A percentile compares a stretch with the other conserved stretches of the same genome.
Conservation (phyloP, 2,888 invertebrate species). For the Drosophila subquinaria region DNA sequence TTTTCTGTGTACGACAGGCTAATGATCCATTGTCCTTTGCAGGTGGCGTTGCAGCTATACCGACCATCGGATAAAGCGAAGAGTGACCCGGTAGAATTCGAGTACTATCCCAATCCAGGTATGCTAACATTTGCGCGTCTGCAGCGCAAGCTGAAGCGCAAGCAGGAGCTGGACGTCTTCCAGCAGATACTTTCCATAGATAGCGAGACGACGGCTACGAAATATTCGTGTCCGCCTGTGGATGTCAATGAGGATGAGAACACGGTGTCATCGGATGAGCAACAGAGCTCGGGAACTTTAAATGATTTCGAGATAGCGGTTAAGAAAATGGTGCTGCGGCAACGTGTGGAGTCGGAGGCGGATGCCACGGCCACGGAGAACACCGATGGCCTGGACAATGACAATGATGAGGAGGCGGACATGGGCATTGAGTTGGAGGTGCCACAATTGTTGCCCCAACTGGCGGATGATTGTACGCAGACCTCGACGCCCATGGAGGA, state of each 20-base stretch:
- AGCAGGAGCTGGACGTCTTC: conserved; percentile 86
- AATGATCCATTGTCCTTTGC: background rate
- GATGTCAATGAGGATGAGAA: conserved; percentile 75
- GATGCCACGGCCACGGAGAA: conserved; percentile 66
- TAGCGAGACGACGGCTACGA: conserved; percentile 83
- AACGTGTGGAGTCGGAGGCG: conserved; percentile 65
- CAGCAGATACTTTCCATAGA: conserved; percentile 87
- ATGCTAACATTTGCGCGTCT: conserved; percentile 91
- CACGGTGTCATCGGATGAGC: conserved; percentile 75
- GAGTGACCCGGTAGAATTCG: conserved; percentile 93
- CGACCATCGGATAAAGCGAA: conserved; percentile 93
- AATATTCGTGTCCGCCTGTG: conserved; percentile 75
- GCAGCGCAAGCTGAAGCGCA: conserved; percentile 87
- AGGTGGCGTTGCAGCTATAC: conserved; percentile 93
- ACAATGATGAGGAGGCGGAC: conserved; percentile 71
- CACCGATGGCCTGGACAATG: conserved; percentile 61
- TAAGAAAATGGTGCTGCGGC: conserved; percentile 63
- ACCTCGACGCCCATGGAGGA: conserved; percentile 82
- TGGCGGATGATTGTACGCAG: conserved; percentile 80
- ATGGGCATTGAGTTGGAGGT: conserved; percentile 81
- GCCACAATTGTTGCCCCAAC: conserved; percentile 72
- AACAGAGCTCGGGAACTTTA: conserved; percentile 75
- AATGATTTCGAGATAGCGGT: conserved; percentile 80
- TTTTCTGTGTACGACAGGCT: no score
- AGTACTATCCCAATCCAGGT: conserved; percentile 90